phyloP scores from a whole-genome alignment of 2,888 invertebrate genomes.

The Chaitophorus viminalis region DNA sequence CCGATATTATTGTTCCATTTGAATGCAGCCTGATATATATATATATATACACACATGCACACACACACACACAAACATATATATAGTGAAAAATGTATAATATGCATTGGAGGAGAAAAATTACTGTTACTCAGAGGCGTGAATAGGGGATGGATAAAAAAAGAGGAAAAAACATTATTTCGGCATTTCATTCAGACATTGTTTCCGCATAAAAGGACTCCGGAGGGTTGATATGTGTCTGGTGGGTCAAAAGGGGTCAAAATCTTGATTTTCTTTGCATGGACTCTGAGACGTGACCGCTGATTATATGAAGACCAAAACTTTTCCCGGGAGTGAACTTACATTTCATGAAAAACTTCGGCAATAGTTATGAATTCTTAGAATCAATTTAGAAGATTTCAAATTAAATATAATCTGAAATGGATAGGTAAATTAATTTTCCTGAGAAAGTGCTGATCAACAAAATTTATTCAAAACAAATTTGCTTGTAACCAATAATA shows the following conservation, averaged over 20 bases:
- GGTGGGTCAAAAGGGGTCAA: slow-evolving; percentile 58
- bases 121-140: slow-evolving; percentile 56
- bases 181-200: slow-evolving; percentile 56
- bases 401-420: neutral
- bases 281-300: slow-evolving; percentile 57
- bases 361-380: neutral
- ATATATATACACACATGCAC: neutral
- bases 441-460: neutral
- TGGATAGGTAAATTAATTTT: neutral
- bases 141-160: slow-evolving; percentile 57
- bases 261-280: slow-evolving; percentile 62
- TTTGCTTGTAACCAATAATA: no score
- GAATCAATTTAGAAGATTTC: neutral
- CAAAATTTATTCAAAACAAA: neutral
- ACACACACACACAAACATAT: neutral
- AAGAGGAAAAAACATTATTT: slow-evolving; percentile 53
- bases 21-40: neutral
- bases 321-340: slow-evolving; percentile 51
- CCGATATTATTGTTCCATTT: slow-evolving; percentile 43
- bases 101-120: slow-evolving; percentile 56
- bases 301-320: slow-evolving; percentile 49
- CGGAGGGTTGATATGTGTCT: slow-evolving; percentile 57
- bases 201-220: slow-evolving; percentile 62
- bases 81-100: neutral
- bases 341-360: slow-evolving; percentile 36